Base-by-base conservation (phyloP, 2,113 vertebrate genomes). In the Atherinomorus stipes region DNA sequence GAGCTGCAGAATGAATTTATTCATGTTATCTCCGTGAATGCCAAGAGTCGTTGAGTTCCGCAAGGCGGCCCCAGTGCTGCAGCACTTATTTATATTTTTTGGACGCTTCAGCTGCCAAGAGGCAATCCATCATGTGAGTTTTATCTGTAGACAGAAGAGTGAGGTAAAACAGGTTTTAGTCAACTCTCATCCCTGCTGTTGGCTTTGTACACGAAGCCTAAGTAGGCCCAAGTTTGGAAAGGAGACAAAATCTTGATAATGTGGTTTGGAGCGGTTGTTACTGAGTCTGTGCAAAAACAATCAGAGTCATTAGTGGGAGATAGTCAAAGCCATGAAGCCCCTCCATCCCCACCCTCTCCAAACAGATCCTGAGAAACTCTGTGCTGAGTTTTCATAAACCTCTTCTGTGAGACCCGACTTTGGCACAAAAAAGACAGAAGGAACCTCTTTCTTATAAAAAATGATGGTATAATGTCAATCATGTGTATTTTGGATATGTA, bases 281-380 rank as follows among this genome's bases (percentile, higher is more conserved):
- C 51, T 4, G 66, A 78, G 44, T 78, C 54, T 58, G 53, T 84
- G 83, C 77, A 63, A 85, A 88, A 88, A 85, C 87, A 81, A 86
- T 90, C 89, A 81, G 25, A 73, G 76, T 87, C 87, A 80, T 85
- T 83, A 86, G 74, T 54, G 74, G 71, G 74, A 81, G 75, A 85
- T 74, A 73, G 67, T 78, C n/a, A 57, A 64, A 83, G 58, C 31
- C 62, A 50, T 23, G 31, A 53, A 65, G 52, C 16, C 19, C 49
- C n/a, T n/a, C 13, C 58, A 34, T 1, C 7, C 31, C 31, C 31
- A 34, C 31, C n/a, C 37, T 59, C 28, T 53, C 50, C 23, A 56
- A 63, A 71, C 40, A 73, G 37, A 75, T 62, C 44, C 58, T 57
- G 63, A 70, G 61, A 83, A 76, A 51, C 59, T 78, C 72, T 37